Evolutionary conservation across 2,888 invertebrate species (phyloP), one percentile per base, ranked within the genome.

Genomic region (Zaprionus bogoriensis): DNA sequence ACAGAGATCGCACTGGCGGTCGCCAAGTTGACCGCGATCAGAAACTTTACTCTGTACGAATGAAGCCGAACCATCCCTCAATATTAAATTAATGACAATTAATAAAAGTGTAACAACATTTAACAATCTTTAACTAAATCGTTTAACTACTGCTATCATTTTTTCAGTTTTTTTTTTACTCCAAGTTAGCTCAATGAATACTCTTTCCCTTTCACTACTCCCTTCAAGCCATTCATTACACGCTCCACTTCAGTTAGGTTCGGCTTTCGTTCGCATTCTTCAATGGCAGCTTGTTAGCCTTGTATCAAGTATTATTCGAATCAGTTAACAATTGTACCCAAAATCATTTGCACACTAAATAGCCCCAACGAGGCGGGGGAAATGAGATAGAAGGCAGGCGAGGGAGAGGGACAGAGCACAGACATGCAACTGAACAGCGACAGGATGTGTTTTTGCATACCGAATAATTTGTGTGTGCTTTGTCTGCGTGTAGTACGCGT

Each of bases 391-490:
- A 22, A 7, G 4, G 22, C n/a, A 47, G 23, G 6, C 1, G 25
- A 27, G 25, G 28, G 39, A 28, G 38, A 9, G 36, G 52, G 38
- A 39, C 17, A 10, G n/a, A 12, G 20, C n/a, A 20, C 38, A 20
- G 38, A 17, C 25, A 19, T 32, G 55, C 39, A 46, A 39, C 30
- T 36, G 23, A 38, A 23, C 47, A 58, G 46, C 38, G 45, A 53
- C 25, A 51, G 64, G 53, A 65, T 55, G 44, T 70, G 61, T 62
- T 65, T 47, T 57, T 66, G 67, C 54, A 57, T 59, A 39, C 51
- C 9, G 42, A 25, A 59, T 57, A 60, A 69, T 69, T 64, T 74
- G 70, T 53, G 53, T 14, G 6, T 19, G 30, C 53, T 39, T 60
- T 54, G 22, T 23, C 23, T 42, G 12, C 5, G 7, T 42, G 19